phyloP scores from a whole-genome alignment of 2,113 vertebrate species.

The Glaucomys volans region DNA sequence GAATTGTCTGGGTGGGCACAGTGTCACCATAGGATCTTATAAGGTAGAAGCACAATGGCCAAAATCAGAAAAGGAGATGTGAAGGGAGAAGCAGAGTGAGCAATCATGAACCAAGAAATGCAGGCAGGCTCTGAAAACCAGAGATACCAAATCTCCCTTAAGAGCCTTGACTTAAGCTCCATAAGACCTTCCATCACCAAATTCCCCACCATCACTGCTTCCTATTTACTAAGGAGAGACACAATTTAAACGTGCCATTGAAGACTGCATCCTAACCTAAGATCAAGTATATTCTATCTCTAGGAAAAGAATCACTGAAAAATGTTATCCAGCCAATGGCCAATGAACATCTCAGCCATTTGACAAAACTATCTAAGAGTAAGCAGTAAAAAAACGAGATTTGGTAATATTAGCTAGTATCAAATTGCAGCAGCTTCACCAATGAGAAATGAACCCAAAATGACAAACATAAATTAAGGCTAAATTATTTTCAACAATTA shows the following conservation, averaged over 20 bases:
- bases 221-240: background rate
- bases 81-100: background rate
- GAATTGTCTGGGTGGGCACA: background rate
- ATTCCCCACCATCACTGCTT: background rate
- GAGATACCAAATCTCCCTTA: background rate
- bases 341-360: background rate
- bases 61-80: background rate
- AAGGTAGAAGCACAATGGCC: background rate
- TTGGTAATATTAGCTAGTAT: background rate
- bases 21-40: background rate
- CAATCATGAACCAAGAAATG: background rate
- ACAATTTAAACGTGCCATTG: background rate
- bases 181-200: background rate
- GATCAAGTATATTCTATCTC: background rate
- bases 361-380: conserved; percentile 3
- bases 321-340: background rate
- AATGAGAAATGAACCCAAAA: background rate
- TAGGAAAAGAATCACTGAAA: background rate
- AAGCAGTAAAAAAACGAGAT: background rate
- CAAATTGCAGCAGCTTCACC: background rate
- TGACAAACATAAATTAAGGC: background rate
- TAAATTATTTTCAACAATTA: conserved; percentile 34
- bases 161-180: background rate
- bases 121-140: background rate
- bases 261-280: background rate